Evolutionary conservation across 2,113 vertebrate species (phyloP).

Genomic region (Alectura lathami): DNA sequence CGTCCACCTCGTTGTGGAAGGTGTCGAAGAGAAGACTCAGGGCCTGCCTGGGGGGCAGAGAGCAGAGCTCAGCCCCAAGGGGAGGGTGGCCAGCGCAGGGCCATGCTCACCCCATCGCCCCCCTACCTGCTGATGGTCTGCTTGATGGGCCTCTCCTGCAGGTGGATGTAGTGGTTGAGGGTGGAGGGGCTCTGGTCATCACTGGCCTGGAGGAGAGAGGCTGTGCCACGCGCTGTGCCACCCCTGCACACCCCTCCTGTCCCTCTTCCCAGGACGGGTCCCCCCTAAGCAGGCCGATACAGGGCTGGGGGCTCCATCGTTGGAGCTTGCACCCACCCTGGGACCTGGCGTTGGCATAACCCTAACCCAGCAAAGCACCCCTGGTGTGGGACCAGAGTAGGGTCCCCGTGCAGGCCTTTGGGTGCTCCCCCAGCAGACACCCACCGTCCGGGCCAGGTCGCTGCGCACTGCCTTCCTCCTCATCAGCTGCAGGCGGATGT

Average conservation of each 20-base stretch:
- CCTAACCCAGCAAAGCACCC: neutral
- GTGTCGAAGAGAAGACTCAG: conserved; percentile 93
- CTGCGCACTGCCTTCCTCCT: conserved; percentile 74
- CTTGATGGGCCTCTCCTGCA: conserved; percentile 93
- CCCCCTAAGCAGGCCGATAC: neutral
- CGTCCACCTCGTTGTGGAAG: conserved; percentile 92
- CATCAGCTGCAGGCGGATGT: conserved; percentile 86
- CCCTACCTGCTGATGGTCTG: conserved; percentile 94
- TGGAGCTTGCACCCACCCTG: neutral
- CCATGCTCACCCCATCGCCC: rapidly evolving
- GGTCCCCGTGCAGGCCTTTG: neutral
- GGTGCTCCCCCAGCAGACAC: neutral
- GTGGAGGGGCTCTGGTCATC: conserved; percentile 88
- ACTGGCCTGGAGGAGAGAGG: conserved; percentile 76
- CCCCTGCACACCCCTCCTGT: neutral
- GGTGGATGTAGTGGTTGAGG: conserved; percentile 91
- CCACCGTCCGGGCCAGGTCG: conserved; percentile 86
- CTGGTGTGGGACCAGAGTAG: neutral
- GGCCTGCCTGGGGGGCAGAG: conserved; percentile 83
- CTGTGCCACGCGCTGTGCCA: neutral
- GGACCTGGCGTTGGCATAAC: neutral
- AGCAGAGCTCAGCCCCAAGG: neutral
- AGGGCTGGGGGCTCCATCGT: neutral
- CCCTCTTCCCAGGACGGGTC: neutral
- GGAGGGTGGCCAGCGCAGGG: rapidly evolving